phyloP scores from a whole-genome alignment of 2,113 vertebrate species.

The Mobula birostris region DNA sequence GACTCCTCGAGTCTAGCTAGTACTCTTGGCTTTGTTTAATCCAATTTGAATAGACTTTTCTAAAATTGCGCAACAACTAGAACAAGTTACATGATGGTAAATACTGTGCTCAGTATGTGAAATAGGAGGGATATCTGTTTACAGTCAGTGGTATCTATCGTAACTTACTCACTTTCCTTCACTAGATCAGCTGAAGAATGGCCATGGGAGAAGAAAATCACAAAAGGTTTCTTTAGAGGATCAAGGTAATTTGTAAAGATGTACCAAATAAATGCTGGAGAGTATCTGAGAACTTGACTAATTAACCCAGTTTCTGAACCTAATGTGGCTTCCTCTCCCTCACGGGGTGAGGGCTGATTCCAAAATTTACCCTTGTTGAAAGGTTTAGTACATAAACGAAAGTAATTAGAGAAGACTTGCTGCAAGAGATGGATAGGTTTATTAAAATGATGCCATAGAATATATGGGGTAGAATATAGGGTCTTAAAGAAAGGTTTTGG shows the following conservation, averaged over 20 bases:
- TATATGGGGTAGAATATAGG: no score
- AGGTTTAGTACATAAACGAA: background rate
- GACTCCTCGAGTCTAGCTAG: no score
- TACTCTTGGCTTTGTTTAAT: no score
- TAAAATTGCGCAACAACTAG: background rate
- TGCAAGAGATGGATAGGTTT: background rate
- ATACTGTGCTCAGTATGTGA: background rate
- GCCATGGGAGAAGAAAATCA: slow-evolving; percentile 85
- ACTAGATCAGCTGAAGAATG: slow-evolving; percentile 78
- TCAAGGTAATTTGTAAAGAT: slow-evolving; percentile 66
- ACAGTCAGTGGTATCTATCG: background rate
- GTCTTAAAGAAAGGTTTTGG: no score
- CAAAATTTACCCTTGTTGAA: background rate
- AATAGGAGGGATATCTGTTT: background rate
- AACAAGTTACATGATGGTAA: background rate
- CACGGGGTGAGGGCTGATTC: background rate
- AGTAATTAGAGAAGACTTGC: no score
- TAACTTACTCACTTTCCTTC: slow-evolving; percentile 38
- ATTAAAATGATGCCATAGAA: no score
- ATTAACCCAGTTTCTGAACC: no score
- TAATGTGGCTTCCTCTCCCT: background rate
- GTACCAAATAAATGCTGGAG: no score
- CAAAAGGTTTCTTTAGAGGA: slow-evolving; percentile 89
- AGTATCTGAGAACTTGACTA: no score
- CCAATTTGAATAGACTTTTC: background rate